These are phyloP conservation scores for Patella depressa DNA, from an alignment of 2,888 invertebrate genomes.

Conservation along the genomic window DNA sequence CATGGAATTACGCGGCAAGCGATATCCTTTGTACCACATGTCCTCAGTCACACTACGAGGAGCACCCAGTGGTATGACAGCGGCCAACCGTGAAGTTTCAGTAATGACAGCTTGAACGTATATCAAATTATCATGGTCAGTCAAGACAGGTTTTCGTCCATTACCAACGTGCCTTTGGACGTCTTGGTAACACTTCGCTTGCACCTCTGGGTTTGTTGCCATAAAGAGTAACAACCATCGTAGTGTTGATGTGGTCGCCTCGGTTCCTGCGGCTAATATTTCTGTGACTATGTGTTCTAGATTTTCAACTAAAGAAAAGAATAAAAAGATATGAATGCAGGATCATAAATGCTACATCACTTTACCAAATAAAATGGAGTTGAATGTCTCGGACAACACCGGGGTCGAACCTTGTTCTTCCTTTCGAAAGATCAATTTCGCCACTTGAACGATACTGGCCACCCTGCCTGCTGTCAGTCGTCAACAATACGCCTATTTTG, in stretches of 20 bases:
- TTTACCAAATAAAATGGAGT: too few species aligned
- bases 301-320: background rate
- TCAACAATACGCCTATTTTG: too few species aligned
- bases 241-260: background rate
- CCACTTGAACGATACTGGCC: too few species aligned
- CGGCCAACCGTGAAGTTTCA: background rate
- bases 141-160: background rate
- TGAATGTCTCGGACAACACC: too few species aligned
- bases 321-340: too few species aligned
- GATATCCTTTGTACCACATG: background rate
- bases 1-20: background rate
- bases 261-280: background rate
- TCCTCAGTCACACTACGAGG: background rate
- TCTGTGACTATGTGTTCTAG: background rate
- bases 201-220: background rate
- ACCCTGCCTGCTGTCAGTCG: too few species aligned
- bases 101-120: background rate
- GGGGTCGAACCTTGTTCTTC: too few species aligned
- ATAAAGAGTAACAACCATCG: background rate
- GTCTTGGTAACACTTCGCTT: background rate
- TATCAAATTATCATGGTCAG: background rate
- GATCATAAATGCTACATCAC: too few species aligned
- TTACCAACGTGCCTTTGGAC: background rate
- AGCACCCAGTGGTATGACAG: constrained; percentile 4
- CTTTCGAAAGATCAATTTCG: too few species aligned